Evolutionary conservation across 2,113 vertebrate genomes (phyloP), one percentile per base, ranked within the genome.

Genomic region (Microtus oregoni): DNA sequence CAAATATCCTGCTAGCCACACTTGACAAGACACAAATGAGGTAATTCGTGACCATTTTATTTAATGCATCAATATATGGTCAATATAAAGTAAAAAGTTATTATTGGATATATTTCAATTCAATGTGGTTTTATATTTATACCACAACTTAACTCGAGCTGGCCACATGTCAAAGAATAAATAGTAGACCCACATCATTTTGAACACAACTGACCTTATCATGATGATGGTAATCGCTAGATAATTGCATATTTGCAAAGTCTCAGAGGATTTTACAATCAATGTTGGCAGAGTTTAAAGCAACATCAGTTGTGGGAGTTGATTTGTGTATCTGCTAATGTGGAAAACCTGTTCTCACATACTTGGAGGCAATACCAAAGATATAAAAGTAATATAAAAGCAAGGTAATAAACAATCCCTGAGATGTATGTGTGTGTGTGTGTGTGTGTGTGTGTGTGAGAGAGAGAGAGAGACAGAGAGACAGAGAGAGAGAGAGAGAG

Each of bases 1-100:
- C 83, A 92, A 93, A 78, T 85, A 92, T 58, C 85, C 75, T 75
- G 32, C 52, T 90, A 92, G 22, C 14, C 22, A 90, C 28, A 92
- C 52, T 92, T 5, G 86, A 89, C 67, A 93, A 67, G 30, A 76
- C 63, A 58, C 8, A 30, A 35, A 38, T 58, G 3, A 86, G 28
- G 89, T 86, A 76, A 90, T 41, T 92, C 70, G 72, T 26, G 89
- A 86, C 22, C 32, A 68, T n/a, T 85, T 92, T 83, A 93, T 12
- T 73, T 86, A 72, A 77, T 77, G 73, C 32, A 93, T 67, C 22
- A 52, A 90, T 94, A 91, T 70, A 79, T 28, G 58, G 14, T 61
- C 22, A 79, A n/a, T n/a, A 50, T 73, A 52, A 95, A 65, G n/a
- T 8, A 63, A 83, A 15, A 87, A 52, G 38, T 50, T 82, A 58